phyloP scores from a whole-genome alignment of 2,797 vertebrate species.

The Helicolenus hilgendorfi region DNA sequence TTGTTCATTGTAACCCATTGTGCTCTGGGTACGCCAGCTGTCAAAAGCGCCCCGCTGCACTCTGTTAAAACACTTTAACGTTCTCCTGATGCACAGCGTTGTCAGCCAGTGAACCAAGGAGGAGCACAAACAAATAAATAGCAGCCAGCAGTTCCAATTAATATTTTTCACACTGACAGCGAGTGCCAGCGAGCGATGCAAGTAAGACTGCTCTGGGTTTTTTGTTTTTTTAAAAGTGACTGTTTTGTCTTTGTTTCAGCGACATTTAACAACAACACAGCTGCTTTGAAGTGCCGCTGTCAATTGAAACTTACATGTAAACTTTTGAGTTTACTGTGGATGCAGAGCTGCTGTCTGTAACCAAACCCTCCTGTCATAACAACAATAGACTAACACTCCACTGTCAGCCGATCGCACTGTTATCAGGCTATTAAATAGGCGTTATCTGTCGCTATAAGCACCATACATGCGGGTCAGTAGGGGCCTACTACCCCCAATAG shows the following conservation, averaged over 20 bases:
- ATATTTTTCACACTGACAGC: conserved; percentile 8
- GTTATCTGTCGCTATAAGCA: background rate
- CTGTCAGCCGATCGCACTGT: background rate
- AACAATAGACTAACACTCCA: background rate
- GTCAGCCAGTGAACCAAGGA: conserved; percentile 15
- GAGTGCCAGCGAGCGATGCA: background rate
- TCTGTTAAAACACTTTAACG: conserved; percentile 9
- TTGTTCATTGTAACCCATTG: conserved; percentile 10
- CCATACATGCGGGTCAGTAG: background rate
- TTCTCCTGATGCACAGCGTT: background rate
- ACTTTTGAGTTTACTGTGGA: background rate
- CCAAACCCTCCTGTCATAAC: background rate
- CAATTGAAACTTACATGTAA: background rate
- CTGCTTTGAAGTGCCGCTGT: conserved; percentile 11
- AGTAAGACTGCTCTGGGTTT: background rate
- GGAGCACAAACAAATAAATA: conserved; percentile 15
- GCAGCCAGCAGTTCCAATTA: conserved; percentile 21
- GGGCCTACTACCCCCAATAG: background rate
- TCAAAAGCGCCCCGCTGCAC: background rate
- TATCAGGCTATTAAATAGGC: background rate
- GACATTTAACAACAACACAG: background rate
- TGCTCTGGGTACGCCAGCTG: background rate
- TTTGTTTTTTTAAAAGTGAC: background rate
- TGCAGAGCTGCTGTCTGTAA: background rate
- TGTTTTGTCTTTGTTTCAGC: conserved; percentile 17